Evolutionary conservation across 2,888 invertebrate genomes (phyloP).

Genomic region (Pseudoips prasinana): DNA sequence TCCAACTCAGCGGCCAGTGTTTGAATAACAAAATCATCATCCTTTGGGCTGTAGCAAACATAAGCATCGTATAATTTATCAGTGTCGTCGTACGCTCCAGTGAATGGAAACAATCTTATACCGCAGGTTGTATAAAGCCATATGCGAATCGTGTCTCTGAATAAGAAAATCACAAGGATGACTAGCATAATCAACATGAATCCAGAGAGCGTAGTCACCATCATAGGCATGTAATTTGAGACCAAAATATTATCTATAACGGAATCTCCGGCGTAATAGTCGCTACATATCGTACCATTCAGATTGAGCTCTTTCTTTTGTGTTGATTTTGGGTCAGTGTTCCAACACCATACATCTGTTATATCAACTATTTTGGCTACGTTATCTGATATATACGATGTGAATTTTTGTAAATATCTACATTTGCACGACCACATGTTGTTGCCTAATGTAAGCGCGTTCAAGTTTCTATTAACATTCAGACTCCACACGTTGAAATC

Average conservation of each 20-base stretch:
- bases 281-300: slow-evolving; percentile 92
- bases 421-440: slow-evolving; percentile 96
- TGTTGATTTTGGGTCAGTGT: slow-evolving; percentile 84
- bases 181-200: slow-evolving; percentile 89
- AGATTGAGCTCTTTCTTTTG: slow-evolving; percentile 90
- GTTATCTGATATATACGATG: slow-evolving; percentile 90
- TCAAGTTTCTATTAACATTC: slow-evolving; percentile 83
- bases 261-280: slow-evolving; percentile 91
- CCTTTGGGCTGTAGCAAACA: slow-evolving; percentile 95
- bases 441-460: slow-evolving; percentile 88
- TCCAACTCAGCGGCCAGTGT: slow-evolving; percentile 93
- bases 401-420: slow-evolving; percentile 91
- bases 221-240: slow-evolving; percentile 91
- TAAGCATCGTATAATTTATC: slow-evolving; percentile 96
- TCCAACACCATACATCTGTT: slow-evolving; percentile 89
- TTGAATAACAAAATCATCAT: slow-evolving; percentile 94
- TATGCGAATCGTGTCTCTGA: slow-evolving; percentile 91
- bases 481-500: slow-evolving; percentile 91
- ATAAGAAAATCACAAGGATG: slow-evolving; percentile 90
- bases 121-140: slow-evolving; percentile 95
- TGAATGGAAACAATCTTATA: slow-evolving; percentile 89
- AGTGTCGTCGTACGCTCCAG: slow-evolving; percentile 87
- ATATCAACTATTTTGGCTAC: slow-evolving; percentile 88
- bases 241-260: slow-evolving; percentile 91
- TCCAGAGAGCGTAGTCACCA: slow-evolving; percentile 89